Evolutionary conservation across 2,797 vertebrate genomes (phyloP), one percentile per base, ranked within the genome.

Genomic region (Tapirus indicus): DNA sequence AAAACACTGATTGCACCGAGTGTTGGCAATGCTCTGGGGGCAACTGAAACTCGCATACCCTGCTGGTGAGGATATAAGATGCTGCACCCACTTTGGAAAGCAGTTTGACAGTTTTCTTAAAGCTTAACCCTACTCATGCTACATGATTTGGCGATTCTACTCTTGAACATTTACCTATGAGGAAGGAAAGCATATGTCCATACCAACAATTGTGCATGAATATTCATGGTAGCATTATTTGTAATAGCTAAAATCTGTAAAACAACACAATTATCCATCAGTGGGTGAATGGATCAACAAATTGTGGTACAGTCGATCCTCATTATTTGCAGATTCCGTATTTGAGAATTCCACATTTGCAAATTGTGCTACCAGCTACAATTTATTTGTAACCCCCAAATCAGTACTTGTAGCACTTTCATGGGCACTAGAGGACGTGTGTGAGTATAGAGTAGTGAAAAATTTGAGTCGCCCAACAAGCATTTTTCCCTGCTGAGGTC

Each of bases 381-480:
- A 58, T 52, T 25, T 60, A 56, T 54, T 64, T 75, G 41, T 75
- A 68, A 52, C 29, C 29, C 25, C 23, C 18, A 74, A 25, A 23
- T 62, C 14, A 60, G 20, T 44, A 32, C 11, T 62, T 25, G 12
- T 9, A 58, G 49, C 44, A 27, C 18, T 60, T 75, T 20, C 11
- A 0, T 0, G 20, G 64, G 54, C 32, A 38, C 66, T 49, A n/a
- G 23, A 52, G 78, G 9, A 21, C 11, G 25, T 1, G 1, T 54
- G 38, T 2, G 2, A 64, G 52, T 1, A 1, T 35, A 64, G 35
- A 38, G 4, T 29, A 62, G 14, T 60, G 82, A 75, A 80, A 71
- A 49, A n/a, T 27, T 20, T 56, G 68, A 44, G 11, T 66, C 9
- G 8, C 5, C 25, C 6, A 32, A 47, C 9, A 25, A 1, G 12